Evolutionary conservation across 2,113 vertebrate species (phyloP).

Genomic region (Ascaphus truei): DNA sequence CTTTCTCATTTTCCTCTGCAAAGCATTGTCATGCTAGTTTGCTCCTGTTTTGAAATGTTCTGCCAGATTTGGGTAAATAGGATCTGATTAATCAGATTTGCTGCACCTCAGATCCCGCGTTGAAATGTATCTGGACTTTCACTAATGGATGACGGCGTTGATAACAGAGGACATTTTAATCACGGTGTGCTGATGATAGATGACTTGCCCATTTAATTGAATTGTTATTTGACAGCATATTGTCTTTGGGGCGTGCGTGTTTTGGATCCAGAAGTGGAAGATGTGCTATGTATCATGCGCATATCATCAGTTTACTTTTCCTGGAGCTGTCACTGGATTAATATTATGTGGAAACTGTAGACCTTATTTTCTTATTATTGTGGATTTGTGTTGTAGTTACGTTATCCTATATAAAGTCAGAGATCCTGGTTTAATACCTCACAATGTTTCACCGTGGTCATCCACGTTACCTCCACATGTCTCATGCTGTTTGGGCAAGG

Average conservation of each 20-base stretch:
- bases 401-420: no score
- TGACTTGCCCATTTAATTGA: constrained; percentile 49
- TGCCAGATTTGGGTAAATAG: constrained; percentile 44
- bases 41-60: constrained; percentile 13
- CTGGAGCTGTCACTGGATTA: neutral
- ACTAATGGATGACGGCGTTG: constrained; percentile 47
- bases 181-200: constrained; percentile 45
- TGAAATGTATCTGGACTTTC: constrained; percentile 47
- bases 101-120: constrained; percentile 28
- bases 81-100: constrained; percentile 51
- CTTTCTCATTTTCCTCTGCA: constrained; percentile 27
- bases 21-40: constrained; percentile 1
- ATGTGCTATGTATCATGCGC: neutral
- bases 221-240: constrained; percentile 48
- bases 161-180: constrained; percentile 62
- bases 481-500: no score
- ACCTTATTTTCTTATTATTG: neutral
- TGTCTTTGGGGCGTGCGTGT: constrained; percentile 36
- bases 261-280: constrained; percentile 32
- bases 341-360: neutral
- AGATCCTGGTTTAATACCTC: no score
- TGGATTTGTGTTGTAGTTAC: no score
- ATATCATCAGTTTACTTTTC: constrained; percentile 30
- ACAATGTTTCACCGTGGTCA: no score
- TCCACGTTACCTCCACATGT: no score